Evolutionary conservation across 1,140 invertebrate species (phyloP).

Genomic region (Euglossa dilemma): DNA sequence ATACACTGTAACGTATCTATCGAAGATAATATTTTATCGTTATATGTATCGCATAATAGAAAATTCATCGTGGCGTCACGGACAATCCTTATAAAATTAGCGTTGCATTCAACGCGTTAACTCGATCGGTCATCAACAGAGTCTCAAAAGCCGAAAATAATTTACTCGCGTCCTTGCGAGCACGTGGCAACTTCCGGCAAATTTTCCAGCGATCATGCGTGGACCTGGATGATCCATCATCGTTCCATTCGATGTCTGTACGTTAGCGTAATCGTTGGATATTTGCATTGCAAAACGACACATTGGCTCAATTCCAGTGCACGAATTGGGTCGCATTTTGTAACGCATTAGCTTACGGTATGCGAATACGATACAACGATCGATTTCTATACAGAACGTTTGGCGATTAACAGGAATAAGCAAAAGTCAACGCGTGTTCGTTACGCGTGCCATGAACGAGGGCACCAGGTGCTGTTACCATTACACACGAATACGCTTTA

Average conservation of each 20-base stretch:
- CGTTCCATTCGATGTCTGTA: slow-evolving; percentile 25
- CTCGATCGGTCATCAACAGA: neutral
- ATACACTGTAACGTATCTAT: no score
- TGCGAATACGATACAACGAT: neutral
- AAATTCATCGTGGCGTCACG: no score
- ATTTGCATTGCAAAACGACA: slow-evolving; percentile 50
- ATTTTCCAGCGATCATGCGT: neutral
- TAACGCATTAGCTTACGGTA: slow-evolving; percentile 20
- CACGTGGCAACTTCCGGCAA: neutral
- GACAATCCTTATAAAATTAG: no score
- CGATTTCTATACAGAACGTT: neutral
- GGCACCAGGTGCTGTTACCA: neutral
- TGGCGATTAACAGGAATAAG: neutral
- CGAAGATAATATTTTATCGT: no score
- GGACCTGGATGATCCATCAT: slow-evolving; percentile 22
- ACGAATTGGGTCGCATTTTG: slow-evolving; percentile 43
- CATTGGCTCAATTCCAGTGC: slow-evolving; percentile 47
- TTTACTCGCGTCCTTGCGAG: neutral
- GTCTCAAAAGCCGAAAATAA: no score
- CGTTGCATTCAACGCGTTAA: neutral
- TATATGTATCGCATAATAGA: no score
- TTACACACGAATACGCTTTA: neutral
- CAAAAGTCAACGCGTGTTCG: neutral
- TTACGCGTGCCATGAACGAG: neutral
- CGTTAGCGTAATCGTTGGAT: slow-evolving; percentile 41